Base-by-base conservation (phyloP, 2,888 invertebrate species). In the Athrips mouffetella region DNA sequence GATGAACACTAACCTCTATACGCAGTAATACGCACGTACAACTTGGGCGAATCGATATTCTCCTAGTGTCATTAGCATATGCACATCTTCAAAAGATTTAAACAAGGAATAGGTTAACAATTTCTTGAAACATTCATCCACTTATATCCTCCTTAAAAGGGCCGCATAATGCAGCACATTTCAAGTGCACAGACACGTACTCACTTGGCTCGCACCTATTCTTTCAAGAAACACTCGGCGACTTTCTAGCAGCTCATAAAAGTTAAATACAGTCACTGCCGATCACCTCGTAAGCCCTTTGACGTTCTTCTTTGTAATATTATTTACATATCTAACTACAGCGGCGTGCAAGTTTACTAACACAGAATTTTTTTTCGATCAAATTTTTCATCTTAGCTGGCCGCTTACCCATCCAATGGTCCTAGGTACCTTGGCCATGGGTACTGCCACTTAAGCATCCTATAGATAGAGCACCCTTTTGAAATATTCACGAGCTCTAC, bases 211-310 rank as follows among this genome's bases (percentile, higher is more conserved):
- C 30, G 29, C 23, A 40, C 18, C 42, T 35, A 42, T 46, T 41
- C 49, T 15, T 35, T 44, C 25, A 2, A 46, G 16, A 42, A 25
- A 23, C 25, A 27, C 21, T 29, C 13, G 27, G 20, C 15, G 40
- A 41, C 39, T 29, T 48, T 44, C 37, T 48, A 37, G 33, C 37
- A 18, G 2, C n/a, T 40, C 49, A 49, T 49, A 49, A 49, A 49
- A 33, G 30, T 13, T 46, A 33, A 45, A 27, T 45, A 45, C n/a
- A 48, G 11, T 13, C 25, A 16, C 23, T 31, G 45, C 45, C 39
- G 45, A 39, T 45, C 48, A 48, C 44, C 41, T 30, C 41, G 25
- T 45, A 49, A 30, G 21, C 15, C 39, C 10, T 44, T 48, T 49
- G 45, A 49, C 29, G 45, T 20, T 18, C 29, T 18, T 29, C 44